A percentile compares a stretch with the other conserved stretches of the same genome.
Conservation (phyloP, 2,888 invertebrate genomes). For the Neoitamus cyanurus region DNA sequence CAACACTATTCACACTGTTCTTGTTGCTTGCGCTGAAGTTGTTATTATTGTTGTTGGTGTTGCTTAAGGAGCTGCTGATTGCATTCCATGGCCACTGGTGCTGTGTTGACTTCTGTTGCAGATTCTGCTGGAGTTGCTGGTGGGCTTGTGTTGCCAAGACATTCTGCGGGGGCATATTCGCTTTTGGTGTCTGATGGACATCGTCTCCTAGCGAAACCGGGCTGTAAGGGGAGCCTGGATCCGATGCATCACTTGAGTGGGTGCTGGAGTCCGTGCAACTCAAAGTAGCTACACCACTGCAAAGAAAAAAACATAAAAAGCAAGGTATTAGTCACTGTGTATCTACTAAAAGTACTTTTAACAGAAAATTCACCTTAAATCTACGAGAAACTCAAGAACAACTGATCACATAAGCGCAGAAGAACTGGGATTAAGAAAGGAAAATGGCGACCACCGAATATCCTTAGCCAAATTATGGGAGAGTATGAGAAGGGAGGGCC, state of each 20-base stretch:
- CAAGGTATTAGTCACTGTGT: background rate
- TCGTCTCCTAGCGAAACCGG: slow-evolving; percentile 72
- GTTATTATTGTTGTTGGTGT: slow-evolving; percentile 50
- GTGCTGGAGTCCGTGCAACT: slow-evolving; percentile 80
- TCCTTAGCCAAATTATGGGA: background rate
- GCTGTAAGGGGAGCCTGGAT: slow-evolving; percentile 87
- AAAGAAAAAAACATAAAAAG: slow-evolving; percentile 55
- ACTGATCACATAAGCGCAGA: background rate
- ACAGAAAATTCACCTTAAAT: background rate
- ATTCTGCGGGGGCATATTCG: slow-evolving; percentile 58
- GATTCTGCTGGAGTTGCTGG: slow-evolving; percentile 24
- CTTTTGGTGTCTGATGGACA: slow-evolving; percentile 57
- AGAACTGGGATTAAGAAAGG: background rate
- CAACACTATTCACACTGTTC: slow-evolving; percentile 47
- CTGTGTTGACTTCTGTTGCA: slow-evolving; percentile 45
- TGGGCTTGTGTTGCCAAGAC: slow-evolving; percentile 49
- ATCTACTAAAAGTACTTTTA: background rate
- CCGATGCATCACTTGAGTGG: slow-evolving; percentile 85
- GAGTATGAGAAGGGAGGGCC: background rate
- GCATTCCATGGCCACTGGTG: slow-evolving; percentile 63
- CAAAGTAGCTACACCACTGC: slow-evolving; percentile 85
- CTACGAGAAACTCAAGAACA: background rate
- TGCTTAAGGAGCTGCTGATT: slow-evolving; percentile 55
- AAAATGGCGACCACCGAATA: slow-evolving; percentile 41
- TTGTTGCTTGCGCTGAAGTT: slow-evolving; percentile 51